These are phyloP conservation scores for Micrastur ruficollis DNA, from an alignment of 2,797 vertebrate species.

Conservation along the genomic window DNA sequence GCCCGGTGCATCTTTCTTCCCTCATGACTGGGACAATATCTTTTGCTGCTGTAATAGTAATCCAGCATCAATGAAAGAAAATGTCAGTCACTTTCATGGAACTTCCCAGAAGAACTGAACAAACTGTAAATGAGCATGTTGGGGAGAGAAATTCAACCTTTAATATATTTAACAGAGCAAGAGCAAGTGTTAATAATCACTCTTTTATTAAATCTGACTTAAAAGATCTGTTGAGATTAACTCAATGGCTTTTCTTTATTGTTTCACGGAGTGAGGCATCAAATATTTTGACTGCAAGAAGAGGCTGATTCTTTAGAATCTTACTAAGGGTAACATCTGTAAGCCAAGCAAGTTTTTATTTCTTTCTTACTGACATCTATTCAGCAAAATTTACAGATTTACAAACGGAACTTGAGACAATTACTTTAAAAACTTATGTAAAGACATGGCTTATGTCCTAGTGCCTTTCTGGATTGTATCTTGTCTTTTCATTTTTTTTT, in stretches of 20 bases:
- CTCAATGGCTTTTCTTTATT: slow-evolving; percentile 17
- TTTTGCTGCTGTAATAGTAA: slow-evolving; percentile 5
- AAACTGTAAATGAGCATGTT: not conserved
- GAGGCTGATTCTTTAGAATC: not conserved
- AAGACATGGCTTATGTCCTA: not conserved
- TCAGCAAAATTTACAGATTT: not conserved
- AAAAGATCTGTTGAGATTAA: slow-evolving; percentile 34
- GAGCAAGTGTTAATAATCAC: slow-evolving; percentile 19
- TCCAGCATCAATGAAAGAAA: slow-evolving; percentile 1
- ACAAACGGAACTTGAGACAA: not conserved
- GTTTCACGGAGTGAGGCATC: not conserved
- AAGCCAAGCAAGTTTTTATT: not conserved
- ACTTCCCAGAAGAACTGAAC: slow-evolving; percentile 14
- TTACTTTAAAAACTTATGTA: not conserved
- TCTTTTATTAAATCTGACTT: slow-evolving; percentile 59
- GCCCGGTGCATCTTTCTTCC: not conserved
- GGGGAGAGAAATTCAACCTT: slow-evolving; percentile 22
- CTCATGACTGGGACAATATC: not conserved
- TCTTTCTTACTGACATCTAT: not conserved
- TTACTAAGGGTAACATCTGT: not conserved
- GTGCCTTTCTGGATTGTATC: not conserved
- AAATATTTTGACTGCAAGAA: not conserved
- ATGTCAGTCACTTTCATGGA: not conserved
- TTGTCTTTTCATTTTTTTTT: not conserved
- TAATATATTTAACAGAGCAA: slow-evolving; percentile 35